Percentiles rank a stretch among this genome's conserved stretches.
Conservation (phyloP, 2,888 invertebrate genomes). For the Agonopterix alstromeriana region DNA sequence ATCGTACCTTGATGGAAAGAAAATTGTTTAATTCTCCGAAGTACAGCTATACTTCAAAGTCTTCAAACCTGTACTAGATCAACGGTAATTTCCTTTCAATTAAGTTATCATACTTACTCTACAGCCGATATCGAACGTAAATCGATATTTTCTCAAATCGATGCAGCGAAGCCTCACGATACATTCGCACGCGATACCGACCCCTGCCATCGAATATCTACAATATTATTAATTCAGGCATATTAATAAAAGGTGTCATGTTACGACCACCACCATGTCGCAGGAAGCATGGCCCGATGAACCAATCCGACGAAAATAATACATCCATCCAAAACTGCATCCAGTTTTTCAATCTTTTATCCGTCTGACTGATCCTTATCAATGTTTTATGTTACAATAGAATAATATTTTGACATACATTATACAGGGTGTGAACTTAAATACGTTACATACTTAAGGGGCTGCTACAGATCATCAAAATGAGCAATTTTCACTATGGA, state of each 20-base stretch:
- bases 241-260: conserved; percentile 67
- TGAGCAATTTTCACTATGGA: no score
- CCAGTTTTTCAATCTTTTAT: conserved; percentile 26
- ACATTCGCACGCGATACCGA: conserved; percentile 68
- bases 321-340: conserved; percentile 47
- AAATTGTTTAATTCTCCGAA: no score
- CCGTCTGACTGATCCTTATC: not conserved
- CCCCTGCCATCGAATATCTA: conserved; percentile 63
- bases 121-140: conserved; percentile 29
- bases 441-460: no score
- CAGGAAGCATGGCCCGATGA: conserved; percentile 71
- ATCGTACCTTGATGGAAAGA: no score
- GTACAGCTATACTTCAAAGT: no score
- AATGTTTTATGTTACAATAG: not conserved
- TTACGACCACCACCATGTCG: conserved; percentile 73
- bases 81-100: no score
- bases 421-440: no score
- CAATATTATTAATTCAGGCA: conserved; percentile 73
- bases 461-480: no score
- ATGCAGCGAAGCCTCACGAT: conserved; percentile 64
- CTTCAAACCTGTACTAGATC: no score
- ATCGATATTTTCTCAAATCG: conserved; percentile 61
- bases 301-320: conserved; percentile 65
- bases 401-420: not conserved
- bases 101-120: no score